phyloP scores from a whole-genome alignment of 2,113 vertebrate species.

The Orycteropus afer region DNA sequence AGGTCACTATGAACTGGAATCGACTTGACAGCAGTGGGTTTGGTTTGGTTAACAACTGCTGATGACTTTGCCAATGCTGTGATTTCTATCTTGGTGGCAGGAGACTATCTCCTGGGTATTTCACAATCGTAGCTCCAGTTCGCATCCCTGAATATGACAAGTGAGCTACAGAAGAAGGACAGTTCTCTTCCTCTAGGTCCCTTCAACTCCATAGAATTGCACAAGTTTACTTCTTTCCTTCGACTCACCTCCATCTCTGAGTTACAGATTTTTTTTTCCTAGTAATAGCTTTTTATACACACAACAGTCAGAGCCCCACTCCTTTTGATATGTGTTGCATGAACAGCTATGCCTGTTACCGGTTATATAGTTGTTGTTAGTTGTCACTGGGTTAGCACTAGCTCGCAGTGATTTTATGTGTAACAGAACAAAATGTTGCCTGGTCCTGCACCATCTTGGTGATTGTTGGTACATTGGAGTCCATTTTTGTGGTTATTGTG shows the following conservation, averaged over 20 bases:
- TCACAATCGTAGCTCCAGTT: background rate
- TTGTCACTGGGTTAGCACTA: too few species aligned
- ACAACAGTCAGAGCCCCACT: background rate
- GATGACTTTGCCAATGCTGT: background rate
- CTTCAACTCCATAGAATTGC: background rate
- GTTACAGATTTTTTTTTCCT: background rate
- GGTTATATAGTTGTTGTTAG: too few species aligned
- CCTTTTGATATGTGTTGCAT: background rate
- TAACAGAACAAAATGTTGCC: background rate
- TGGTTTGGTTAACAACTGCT: background rate
- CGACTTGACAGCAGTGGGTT: background rate
- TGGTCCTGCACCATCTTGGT: background rate
- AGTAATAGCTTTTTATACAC: background rate
- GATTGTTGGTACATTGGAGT: background rate
- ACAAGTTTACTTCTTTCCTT: background rate
- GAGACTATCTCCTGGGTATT: background rate
- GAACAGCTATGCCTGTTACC: background rate
- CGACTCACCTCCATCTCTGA: background rate
- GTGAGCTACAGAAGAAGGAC: background rate
- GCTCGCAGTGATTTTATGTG: background rate
- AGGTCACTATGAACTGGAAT: background rate
- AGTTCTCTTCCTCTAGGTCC: background rate
- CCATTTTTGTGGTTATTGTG: background rate
- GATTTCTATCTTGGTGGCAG: background rate
- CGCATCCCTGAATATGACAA: background rate